These are phyloP conservation scores for Drosophila prolongata DNA, from an alignment of 2,888 invertebrate species.

Conservation along the genomic window DNA sequence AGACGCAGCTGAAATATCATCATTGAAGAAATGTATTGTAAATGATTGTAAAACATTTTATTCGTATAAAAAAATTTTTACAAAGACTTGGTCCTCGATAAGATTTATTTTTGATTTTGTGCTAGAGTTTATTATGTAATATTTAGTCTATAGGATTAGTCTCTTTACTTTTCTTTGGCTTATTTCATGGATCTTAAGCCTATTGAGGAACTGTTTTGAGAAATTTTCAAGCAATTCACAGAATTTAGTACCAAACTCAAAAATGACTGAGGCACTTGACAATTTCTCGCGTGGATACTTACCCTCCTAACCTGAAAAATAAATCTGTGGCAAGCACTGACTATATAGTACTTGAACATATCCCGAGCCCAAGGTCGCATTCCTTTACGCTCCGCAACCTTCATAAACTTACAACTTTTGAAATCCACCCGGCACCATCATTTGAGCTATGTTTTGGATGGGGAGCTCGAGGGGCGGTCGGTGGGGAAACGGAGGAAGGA, in stretches of 20 bases:
- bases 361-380: slow-evolving; percentile 6
- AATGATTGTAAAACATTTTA: not conserved
- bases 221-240: not conserved
- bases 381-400: slow-evolving; percentile 3
- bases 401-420: slow-evolving; percentile 10
- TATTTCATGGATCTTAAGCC: too few species aligned
- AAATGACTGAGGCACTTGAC: not conserved
- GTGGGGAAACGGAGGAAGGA: slow-evolving; percentile 26
- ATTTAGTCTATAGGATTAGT: too few species aligned
- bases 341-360: not conserved
- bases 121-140: too few species aligned
- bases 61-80: too few species aligned
- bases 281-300: not conserved
- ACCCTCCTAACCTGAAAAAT: not conserved
- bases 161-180: too few species aligned
- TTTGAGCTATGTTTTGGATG: slow-evolving; percentile 25
- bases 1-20: slow-evolving; percentile 21
- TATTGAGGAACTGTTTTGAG: too few species aligned
- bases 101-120: too few species aligned
- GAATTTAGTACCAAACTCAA: not conserved
- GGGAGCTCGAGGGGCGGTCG: not conserved
- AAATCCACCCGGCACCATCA: slow-evolving; percentile 20
- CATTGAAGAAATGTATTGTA: not conserved
- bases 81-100: too few species aligned
- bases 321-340: not conserved